phyloP scores from a whole-genome alignment of 2,888 invertebrate species.

The Malachius bipustulatus region DNA sequence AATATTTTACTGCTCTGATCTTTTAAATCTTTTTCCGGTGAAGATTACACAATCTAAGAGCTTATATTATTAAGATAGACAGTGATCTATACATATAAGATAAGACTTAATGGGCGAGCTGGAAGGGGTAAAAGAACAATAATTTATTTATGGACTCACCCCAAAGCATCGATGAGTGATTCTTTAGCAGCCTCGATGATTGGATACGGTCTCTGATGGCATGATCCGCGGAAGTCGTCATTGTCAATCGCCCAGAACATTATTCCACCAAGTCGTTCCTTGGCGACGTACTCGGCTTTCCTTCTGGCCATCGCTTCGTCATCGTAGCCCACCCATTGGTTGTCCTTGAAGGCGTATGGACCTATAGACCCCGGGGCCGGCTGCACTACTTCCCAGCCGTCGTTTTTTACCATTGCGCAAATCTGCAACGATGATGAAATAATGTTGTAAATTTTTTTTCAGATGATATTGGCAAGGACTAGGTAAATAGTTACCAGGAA shows the following conservation, averaged over 20 bases:
- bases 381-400: constrained; percentile 74
- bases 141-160: constrained; percentile 41
- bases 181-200: constrained; percentile 86
- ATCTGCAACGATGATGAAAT: constrained; percentile 46
- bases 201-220: constrained; percentile 77
- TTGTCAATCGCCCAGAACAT: constrained; percentile 94
- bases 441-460: not conserved
- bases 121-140: not conserved
- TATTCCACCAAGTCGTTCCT: constrained; percentile 76
- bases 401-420: constrained; percentile 64
- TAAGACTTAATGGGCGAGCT: too few species aligned
- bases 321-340: constrained; percentile 92
- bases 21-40: too few species aligned
- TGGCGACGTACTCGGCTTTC: constrained; percentile 76
- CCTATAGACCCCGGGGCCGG: constrained; percentile 76
- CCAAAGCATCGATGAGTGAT: constrained; percentile 52
- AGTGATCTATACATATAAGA: constrained; percentile 1
- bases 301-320: constrained; percentile 70
- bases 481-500: too few species aligned
- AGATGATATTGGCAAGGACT: too few species aligned
- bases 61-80: too few species aligned
- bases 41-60: too few species aligned
- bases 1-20: too few species aligned
- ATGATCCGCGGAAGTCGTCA: constrained; percentile 86
- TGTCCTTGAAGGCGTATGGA: constrained; percentile 74